These are phyloP conservation scores for Ageneiosus marmoratus DNA, from an alignment of 2,113 vertebrate species.

Conservation along the genomic window DNA sequence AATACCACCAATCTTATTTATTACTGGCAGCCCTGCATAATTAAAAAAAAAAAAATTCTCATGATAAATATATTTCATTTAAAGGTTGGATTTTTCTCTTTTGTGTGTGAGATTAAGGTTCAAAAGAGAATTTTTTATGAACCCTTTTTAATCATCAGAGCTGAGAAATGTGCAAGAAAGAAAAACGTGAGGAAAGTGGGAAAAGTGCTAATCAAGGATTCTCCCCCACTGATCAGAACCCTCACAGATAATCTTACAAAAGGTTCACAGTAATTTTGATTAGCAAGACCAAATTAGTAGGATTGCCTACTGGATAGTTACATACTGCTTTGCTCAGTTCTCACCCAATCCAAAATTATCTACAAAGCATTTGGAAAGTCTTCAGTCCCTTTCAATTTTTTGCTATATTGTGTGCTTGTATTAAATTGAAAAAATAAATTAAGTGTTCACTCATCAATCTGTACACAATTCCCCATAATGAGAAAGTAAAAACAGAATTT, in stretches of 20 bases:
- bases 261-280: not conserved
- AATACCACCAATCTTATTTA: not conserved
- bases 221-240: not conserved
- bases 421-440: no score
- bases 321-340: not conserved
- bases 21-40: no score
- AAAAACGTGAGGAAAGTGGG: not conserved
- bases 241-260: not conserved
- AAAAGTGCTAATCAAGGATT: slow-evolving; percentile 1
- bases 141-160: not conserved
- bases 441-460: no score
- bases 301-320: not conserved
- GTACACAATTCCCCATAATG: no score
- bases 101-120: no score
- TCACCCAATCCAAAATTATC: not conserved
- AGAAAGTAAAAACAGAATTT: no score
- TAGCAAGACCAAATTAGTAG: not conserved
- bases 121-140: no score
- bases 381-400: no score
- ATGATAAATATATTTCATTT: no score
- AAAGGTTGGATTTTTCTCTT: no score
- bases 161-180: not conserved
- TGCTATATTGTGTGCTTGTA: no score
- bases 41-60: no score
- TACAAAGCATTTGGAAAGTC: not conserved